Percentiles rank a stretch among this genome's conserved stretches.
phyloP scores from a whole-genome alignment of 1,140 invertebrate genomes.

The Kradibia gibbosae region DNA sequence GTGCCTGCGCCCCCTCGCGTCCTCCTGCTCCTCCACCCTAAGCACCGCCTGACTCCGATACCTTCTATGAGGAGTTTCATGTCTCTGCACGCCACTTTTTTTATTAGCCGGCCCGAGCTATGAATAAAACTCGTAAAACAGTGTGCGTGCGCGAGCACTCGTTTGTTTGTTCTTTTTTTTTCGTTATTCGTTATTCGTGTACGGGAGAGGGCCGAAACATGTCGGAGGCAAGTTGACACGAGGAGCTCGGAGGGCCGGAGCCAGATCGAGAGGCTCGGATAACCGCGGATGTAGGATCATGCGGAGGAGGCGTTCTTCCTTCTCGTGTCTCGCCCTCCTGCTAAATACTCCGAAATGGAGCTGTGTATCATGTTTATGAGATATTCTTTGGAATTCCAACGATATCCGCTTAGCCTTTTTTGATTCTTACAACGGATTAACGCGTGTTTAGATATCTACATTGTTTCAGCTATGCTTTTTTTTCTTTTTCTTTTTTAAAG shows the following conservation, averaged over 20 bases:
- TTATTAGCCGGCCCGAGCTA: slow-evolving; percentile 62
- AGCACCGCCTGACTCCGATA: background rate
- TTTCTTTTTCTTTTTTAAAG: too few species aligned
- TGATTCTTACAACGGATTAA: background rate
- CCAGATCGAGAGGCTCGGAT: background rate
- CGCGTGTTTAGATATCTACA: background rate
- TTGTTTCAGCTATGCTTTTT: background rate
- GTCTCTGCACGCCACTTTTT: slow-evolving; percentile 59
- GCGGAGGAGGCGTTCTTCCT: slow-evolving; percentile 12
- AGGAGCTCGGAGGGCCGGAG: background rate
- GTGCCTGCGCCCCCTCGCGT: slow-evolving; percentile 13
- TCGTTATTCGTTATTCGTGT: too few species aligned
- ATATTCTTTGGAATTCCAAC: background rate
- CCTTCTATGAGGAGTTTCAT: slow-evolving; percentile 58
- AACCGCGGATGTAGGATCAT: background rate
- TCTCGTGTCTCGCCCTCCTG: background rate
- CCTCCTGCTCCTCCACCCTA: background rate
- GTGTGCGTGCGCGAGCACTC: background rate
- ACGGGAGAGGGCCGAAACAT: background rate
- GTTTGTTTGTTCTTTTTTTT: background rate
- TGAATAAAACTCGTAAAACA: slow-evolving; percentile 60
- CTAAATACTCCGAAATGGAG: background rate
- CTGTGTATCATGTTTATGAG: slow-evolving; percentile 17
- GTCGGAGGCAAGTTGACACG: background rate
- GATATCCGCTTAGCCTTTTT: background rate